Evolutionary conservation across 2,888 invertebrate genomes (phyloP), one percentile per base, ranked within the genome.

Genomic region (Pardosa pseudoannulata): DNA sequence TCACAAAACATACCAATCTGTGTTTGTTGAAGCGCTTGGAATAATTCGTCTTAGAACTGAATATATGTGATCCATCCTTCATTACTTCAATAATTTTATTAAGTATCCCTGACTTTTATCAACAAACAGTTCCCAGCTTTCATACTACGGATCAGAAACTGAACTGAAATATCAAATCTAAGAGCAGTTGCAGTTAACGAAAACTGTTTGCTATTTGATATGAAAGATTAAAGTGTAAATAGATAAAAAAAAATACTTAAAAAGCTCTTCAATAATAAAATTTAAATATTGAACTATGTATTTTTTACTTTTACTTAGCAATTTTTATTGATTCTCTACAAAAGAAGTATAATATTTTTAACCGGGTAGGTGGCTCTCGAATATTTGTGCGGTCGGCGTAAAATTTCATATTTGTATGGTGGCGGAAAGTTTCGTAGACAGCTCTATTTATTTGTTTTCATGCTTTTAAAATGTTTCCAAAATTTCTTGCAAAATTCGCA

Each of bases 1-100:
- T n/a, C n/a, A n/a, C n/a, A n/a, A 46, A 6, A 74, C 68, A 56
- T 36, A 85, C 88, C 88, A 88, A 50, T 89, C 89, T 6, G 88
- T 71, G 80, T 82, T 88, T 29, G 79, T 71, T 13, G 80, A 79
- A 9, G 74, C 79, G 62, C 65, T 68, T 11, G 87, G 76, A 5
- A 71, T 71, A 50, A 85, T 75, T 70, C 80, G 75, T 50, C 89
- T 27, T 16, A 89, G 79, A 71, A 89, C 89, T 1, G 89, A 89
- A 83, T 88, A 89, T 50, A 89, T 80, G 32, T 88, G 89, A 82
- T 89, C 89, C 89, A 89, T 89, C 7, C 7, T 65, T n/a, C n/a
- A n/a, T n/a, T n/a, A n/a, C n/a, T n/a, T n/a, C n/a, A n/a, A n/a
- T n/a, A n/a, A n/a, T n/a, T n/a, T n/a, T n/a, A n/a, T n/a, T n/a